These are phyloP conservation scores for Gopherus evgoodei DNA, from an alignment of 2,113 vertebrate species.

Conservation along the genomic window DNA sequence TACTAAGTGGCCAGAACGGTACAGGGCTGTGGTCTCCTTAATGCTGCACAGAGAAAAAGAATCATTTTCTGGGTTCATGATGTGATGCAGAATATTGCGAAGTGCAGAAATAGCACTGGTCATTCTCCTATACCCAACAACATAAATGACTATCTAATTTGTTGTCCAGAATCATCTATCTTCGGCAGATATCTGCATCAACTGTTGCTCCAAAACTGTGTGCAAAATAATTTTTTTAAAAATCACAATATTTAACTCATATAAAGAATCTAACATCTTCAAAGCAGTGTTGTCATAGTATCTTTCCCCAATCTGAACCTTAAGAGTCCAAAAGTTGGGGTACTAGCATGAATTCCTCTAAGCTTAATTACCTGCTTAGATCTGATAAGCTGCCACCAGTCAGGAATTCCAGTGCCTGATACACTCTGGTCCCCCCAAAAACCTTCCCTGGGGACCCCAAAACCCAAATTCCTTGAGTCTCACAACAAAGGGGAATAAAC, in stretches of 20 bases:
- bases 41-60: constrained; percentile 58
- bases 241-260: background rate
- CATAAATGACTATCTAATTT: constrained; percentile 69
- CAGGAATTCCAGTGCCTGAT: no score
- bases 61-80: background rate
- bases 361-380: no score
- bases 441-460: no score
- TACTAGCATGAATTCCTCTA: no score
- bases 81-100: constrained; percentile 29
- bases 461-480: no score
- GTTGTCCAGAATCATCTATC: constrained; percentile 64
- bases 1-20: constrained; percentile 68
- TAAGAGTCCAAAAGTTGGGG: no score
- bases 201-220: constrained; percentile 20
- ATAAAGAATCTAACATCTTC: background rate
- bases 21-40: constrained; percentile 68
- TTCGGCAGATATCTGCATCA: constrained; percentile 45
- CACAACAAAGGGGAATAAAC: no score
- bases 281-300: background rate
- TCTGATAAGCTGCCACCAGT: no score
- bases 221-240: background rate
- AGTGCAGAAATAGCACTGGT: constrained; percentile 62
- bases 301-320: no score
- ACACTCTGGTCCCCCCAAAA: no score
- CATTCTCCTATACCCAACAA: constrained; percentile 18